These are phyloP conservation scores for Diglossa cyanea DNA, from an alignment of 2,797 vertebrate genomes.

Conservation along the genomic window DNA sequence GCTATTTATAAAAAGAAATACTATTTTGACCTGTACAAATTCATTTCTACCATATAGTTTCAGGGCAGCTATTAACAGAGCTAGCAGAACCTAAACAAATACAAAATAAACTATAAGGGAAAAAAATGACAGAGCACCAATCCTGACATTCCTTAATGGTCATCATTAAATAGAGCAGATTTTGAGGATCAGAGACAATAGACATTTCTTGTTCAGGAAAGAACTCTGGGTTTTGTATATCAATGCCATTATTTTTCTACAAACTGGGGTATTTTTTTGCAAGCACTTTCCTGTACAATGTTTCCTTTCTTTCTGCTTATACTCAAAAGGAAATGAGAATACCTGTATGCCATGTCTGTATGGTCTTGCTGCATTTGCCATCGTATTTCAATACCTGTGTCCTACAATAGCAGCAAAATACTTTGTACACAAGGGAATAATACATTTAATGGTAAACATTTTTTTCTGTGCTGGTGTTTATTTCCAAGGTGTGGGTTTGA, in stretches of 20 bases:
- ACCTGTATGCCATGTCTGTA: not conserved
- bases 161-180: not conserved
- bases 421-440: constrained; percentile 65
- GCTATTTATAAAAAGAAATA: constrained; percentile 64
- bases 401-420: constrained; percentile 55
- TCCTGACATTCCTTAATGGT: not conserved
- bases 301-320: constrained; percentile 55
- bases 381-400: constrained; percentile 42
- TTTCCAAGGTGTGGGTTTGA: not conserved
- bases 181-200: constrained; percentile 23
- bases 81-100: constrained; percentile 15
- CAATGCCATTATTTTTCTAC: constrained; percentile 58
- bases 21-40: constrained; percentile 26
- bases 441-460: constrained; percentile 48
- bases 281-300: constrained; percentile 66
- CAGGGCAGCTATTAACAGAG: constrained; percentile 37
- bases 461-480: constrained; percentile 16
- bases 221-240: constrained; percentile 19
- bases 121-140: constrained; percentile 28
- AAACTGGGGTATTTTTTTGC: constrained; percentile 37
- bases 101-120: not conserved
- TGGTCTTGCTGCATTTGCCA: constrained; percentile 48
- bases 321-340: constrained; percentile 39
- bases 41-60: constrained; percentile 30
- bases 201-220: constrained; percentile 41